Conservation (phyloP, 2,797 vertebrate species). For the Trichosurus vulpecula region DNA sequence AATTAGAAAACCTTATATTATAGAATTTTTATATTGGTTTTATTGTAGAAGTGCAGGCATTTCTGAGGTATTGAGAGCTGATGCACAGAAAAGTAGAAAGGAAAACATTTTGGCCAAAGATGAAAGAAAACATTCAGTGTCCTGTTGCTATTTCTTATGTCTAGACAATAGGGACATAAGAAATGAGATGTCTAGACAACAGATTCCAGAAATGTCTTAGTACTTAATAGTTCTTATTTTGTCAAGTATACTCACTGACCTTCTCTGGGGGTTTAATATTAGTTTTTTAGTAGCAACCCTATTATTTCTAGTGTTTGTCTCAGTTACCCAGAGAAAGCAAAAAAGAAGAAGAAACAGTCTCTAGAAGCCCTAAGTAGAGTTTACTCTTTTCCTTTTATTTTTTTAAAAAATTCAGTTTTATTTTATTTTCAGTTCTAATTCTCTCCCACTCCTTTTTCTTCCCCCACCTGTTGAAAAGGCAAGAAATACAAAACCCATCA, state of each 20-base stretch:
- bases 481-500: neutral
- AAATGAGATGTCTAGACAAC: neutral
- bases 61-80: slow-evolving; percentile 34
- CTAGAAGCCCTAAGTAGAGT: neutral
- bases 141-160: neutral
- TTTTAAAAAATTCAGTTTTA: neutral
- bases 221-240: slow-evolving; percentile 46
- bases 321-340: slow-evolving; percentile 5
- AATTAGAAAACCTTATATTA: slow-evolving; percentile 34
- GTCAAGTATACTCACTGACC: slow-evolving; percentile 19
- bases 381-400: neutral
- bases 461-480: neutral
- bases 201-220: slow-evolving; percentile 34
- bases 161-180: neutral
- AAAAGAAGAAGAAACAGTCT: no score
- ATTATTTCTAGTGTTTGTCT: neutral
- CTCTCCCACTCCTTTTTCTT: neutral
- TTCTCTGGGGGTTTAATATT: slow-evolving; percentile 19
- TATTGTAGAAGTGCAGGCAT: slow-evolving; percentile 40
- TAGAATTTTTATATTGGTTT: slow-evolving; percentile 51
- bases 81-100: slow-evolving; percentile 36
- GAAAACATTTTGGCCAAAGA: slow-evolving; percentile 1
- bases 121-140: slow-evolving; percentile 15
- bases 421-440: neutral
- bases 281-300: slow-evolving; percentile 39